Evolutionary conservation across 1,140 invertebrate genomes (phyloP).

Genomic region (Ectropis grisescens): DNA sequence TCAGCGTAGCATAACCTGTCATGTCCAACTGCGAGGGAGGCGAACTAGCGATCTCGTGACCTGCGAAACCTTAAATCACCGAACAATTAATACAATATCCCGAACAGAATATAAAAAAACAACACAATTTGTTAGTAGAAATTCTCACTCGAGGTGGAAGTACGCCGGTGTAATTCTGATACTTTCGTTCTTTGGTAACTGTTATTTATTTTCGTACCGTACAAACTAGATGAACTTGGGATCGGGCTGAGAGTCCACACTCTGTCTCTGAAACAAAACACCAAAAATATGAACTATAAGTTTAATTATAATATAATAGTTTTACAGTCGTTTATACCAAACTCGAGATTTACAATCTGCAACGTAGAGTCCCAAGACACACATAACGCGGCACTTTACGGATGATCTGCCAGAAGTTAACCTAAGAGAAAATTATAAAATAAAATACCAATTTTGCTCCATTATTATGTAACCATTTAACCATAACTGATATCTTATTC

Average conservation of each 20-base stretch:
- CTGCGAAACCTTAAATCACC: slow-evolving; percentile 45
- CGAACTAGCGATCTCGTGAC: slow-evolving; percentile 59
- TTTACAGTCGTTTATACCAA: too few relatives aligned
- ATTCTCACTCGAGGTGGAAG: slow-evolving; percentile 69
- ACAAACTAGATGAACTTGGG: slow-evolving; percentile 80
- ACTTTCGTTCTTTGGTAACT: slow-evolving; percentile 36
- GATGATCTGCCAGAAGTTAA: too few relatives aligned
- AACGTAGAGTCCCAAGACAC: too few relatives aligned
- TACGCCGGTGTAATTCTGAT: slow-evolving; percentile 57
- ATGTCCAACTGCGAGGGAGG: slow-evolving; percentile 80
- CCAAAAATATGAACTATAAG: slow-evolving; percentile 2
- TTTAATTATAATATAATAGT: too few relatives aligned
- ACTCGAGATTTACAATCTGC: too few relatives aligned
- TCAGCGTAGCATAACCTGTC: slow-evolving; percentile 85
- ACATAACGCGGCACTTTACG: too few relatives aligned
- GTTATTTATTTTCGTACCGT: slow-evolving; percentile 52
- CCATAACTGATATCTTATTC: too few relatives aligned
- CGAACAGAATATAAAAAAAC: background rate
- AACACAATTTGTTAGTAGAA: background rate
- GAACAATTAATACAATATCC: slow-evolving; percentile 5
- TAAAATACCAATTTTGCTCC: too few relatives aligned
- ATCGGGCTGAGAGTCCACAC: slow-evolving; percentile 85
- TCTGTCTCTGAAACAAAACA: slow-evolving; percentile 70
- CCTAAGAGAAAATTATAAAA: too few relatives aligned
- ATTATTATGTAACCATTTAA: too few relatives aligned